Evolutionary conservation across 2,113 vertebrate species (phyloP), one percentile per base, ranked within the genome.

Genomic region (Formicarius rufipectus): DNA sequence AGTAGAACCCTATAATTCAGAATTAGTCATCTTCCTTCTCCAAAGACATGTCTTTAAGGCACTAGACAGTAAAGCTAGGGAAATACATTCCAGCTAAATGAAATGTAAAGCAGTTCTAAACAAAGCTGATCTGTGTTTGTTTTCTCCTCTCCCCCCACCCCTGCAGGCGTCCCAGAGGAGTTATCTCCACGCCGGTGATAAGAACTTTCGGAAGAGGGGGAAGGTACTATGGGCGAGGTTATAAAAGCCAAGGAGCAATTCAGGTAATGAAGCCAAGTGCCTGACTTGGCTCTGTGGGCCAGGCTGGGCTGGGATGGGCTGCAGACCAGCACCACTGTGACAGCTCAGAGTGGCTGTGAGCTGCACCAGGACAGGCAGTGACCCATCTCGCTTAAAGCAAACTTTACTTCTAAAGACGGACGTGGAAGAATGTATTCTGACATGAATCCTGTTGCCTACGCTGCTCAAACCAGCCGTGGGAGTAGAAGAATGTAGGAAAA

Each of bases 141-240:
- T 90, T 92, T 55, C 23, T 96, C 91, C 56, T 73, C 66, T 80
- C 83, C 12, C 63, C 85, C 28, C 52, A 42, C 53, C 52, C n/a
- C 28, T 58, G 12, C 80, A 99, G 99, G 93, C 98, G 98, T 96
- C 98, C 99, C 35, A 98, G 99, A 98, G 99, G 99, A 95, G 98
- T 99, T 95, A 99, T 99, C 95, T 99, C 99, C 88, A 99, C 99
- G 52, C 99, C 99, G 9, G 98, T 99, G 96, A 99, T 99, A 95
- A 97, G 99, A 98, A 99, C 99, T 35, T 99, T 99, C 97, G 98
- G 98, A 97, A 98, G 98, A 98, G 99, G 99, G 55, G 98, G 98
- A 96, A 98, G 98, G 97, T 99, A 98, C 97, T 98, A 98, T 71
- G 90, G 98, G 83, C 98, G 98, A 98, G 98, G 98, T 95, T 99